These are phyloP conservation scores for Globicephala melas DNA, from an alignment of 2,113 vertebrate genomes.

Conservation along the genomic window DNA sequence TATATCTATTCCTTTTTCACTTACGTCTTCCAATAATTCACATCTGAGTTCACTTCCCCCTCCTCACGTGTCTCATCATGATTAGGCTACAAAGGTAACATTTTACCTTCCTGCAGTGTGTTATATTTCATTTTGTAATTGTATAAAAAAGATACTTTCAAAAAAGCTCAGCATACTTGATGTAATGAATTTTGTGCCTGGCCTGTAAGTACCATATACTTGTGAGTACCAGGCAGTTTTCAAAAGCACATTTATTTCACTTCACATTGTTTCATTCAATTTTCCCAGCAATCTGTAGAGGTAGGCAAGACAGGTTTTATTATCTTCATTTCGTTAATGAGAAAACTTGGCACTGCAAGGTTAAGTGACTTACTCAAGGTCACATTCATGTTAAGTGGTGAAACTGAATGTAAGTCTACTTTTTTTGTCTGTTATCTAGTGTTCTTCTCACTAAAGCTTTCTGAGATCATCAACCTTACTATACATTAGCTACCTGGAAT, in stretches of 20 bases:
- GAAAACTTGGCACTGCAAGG: not conserved
- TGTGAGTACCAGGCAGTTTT: not conserved
- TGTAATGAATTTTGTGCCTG: not conserved
- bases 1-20: not conserved
- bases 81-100: not conserved
- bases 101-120: not conserved
- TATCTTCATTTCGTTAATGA: not conserved
- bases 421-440: not conserved
- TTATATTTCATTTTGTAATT: conserved; percentile 50
- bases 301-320: not conserved
- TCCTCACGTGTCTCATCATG: not conserved
- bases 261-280: not conserved
- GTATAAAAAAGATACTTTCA: not conserved
- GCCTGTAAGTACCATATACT: not conserved
- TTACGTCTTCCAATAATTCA: conserved; percentile 15
- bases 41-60: not conserved
- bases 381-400: not conserved
- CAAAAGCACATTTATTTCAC: not conserved
- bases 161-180: not conserved
- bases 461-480: not conserved
- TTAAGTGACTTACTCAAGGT: conserved; percentile 12
- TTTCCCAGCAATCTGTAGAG: not conserved
- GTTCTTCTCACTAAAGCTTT: not conserved
- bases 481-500: not conserved
- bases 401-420: not conserved